phyloP scores from a whole-genome alignment of 2,888 invertebrate species.

The Tetrapedia diversipes region DNA sequence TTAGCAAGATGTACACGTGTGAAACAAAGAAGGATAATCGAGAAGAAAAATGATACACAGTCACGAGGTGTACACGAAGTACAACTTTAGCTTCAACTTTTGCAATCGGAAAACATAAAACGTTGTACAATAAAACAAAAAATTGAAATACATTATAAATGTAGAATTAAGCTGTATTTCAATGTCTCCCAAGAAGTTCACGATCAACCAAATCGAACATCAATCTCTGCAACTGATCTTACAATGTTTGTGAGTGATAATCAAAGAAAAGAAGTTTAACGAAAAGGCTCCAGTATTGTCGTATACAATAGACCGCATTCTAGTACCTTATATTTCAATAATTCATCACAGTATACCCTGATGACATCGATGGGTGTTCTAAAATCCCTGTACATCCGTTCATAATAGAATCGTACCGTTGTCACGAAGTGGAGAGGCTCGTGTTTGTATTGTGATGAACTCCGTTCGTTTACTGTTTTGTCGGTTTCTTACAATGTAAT shows the following conservation, averaged over 20 bases:
- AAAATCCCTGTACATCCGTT: slow-evolving; percentile 14
- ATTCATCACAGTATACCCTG: slow-evolving; percentile 41
- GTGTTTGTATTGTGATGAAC: background rate
- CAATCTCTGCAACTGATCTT: background rate
- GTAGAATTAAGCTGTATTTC: no score
- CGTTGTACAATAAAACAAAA: no score
- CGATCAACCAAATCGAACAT: slow-evolving; percentile 1
- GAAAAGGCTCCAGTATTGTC: slow-evolving; percentile 20
- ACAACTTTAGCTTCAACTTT: no score
- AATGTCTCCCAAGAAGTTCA: no score
- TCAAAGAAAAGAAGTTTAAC: background rate
- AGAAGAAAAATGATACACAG: no score
- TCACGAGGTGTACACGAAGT: no score
- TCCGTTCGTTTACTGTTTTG: background rate
- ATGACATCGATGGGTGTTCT: slow-evolving; percentile 26
- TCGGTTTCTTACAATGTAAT: slow-evolving; percentile 65
- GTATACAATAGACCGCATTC: slow-evolving; percentile 12
- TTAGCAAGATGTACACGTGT: no score
- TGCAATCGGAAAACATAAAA: no score
- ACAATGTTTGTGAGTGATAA: background rate
- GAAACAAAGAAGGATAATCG: no score
- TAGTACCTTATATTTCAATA: slow-evolving; percentile 12
- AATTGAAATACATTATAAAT: no score
- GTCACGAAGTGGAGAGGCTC: background rate
- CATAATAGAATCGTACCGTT: slow-evolving; percentile 12